These are phyloP conservation scores for Lymantria monacha DNA, from an alignment of 2,888 invertebrate species.

Conservation along the genomic window DNA sequence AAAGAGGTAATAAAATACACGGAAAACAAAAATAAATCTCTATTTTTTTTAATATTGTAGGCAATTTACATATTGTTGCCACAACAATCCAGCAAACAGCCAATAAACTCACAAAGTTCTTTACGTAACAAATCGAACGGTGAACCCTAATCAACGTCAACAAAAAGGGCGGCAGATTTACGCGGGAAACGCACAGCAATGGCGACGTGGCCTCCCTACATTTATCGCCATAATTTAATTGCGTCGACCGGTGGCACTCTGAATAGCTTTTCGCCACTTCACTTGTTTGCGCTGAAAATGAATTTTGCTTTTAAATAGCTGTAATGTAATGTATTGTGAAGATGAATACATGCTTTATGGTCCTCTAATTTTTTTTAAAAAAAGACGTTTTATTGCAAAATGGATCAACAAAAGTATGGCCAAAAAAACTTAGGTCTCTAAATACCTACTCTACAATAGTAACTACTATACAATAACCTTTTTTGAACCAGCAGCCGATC, in stretches of 20 bases:
- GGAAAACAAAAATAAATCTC: no score
- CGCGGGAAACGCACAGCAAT: slow-evolving; percentile 24
- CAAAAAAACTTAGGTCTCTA: no score
- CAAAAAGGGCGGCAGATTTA: slow-evolving; percentile 25
- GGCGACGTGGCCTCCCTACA: slow-evolving; percentile 27
- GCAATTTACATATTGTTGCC: no score
- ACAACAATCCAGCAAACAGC: background rate
- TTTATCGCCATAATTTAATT: slow-evolving; percentile 44
- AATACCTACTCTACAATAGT: no score
- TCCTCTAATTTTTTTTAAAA: background rate
- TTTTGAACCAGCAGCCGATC: no score
- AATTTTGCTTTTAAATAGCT: slow-evolving; percentile 24
- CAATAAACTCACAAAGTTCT: background rate
- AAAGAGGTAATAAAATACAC: no score
- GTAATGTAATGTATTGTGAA: slow-evolving; percentile 7
- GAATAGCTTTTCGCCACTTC: slow-evolving; percentile 28
- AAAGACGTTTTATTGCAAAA: background rate
- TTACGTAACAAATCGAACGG: slow-evolving; percentile 7
- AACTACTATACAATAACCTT: no score
- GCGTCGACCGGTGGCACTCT: slow-evolving; percentile 27
- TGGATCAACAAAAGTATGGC: no score
- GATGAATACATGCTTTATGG: background rate
- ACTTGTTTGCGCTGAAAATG: slow-evolving; percentile 31
- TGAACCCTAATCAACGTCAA: slow-evolving; percentile 14
- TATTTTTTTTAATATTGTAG: no score